phyloP scores from a whole-genome alignment of 2,797 vertebrate species.

The Pampus argenteus region DNA sequence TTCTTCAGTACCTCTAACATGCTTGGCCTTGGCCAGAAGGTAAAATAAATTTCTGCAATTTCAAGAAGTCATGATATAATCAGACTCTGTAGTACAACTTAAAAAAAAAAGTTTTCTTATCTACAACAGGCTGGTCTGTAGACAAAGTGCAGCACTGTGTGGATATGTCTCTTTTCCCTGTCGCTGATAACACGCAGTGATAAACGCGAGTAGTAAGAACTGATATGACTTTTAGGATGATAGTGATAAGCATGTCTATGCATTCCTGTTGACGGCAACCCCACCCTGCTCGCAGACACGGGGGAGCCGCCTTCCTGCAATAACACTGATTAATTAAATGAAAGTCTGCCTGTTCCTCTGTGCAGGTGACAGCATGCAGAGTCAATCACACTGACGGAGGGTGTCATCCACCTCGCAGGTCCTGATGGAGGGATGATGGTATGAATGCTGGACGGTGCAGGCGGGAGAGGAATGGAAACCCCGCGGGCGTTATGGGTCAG shows the following conservation, averaged over 20 bases:
- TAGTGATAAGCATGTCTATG: constrained; percentile 19
- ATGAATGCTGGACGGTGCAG: constrained; percentile 21
- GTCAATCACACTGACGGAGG: constrained; percentile 13
- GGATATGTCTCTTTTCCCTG: not conserved
- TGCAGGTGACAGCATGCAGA: constrained; percentile 62
- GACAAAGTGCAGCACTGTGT: not conserved
- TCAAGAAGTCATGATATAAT: not conserved
- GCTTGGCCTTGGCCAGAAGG: not conserved
- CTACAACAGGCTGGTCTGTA: not conserved
- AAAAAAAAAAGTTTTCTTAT: not conserved
- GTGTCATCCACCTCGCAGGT: constrained; percentile 37
- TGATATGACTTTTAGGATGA: constrained; percentile 44
- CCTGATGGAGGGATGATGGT: constrained; percentile 17
- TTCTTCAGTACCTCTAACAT: not conserved
- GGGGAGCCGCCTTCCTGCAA: constrained; percentile 33
- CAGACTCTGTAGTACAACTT: not conserved
- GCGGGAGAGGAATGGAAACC: constrained; percentile 36
- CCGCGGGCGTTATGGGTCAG: constrained; percentile 30
- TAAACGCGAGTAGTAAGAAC: constrained; percentile 4
- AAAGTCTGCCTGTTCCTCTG: not conserved
- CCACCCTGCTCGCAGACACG: constrained; percentile 42
- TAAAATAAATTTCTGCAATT: not conserved
- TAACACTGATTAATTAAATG: too few species aligned
- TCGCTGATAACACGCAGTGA: constrained; percentile 25
- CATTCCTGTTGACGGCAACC: constrained; percentile 64